Conservation (phyloP, 2,888 invertebrate genomes). For the Erebia epiphron region DNA sequence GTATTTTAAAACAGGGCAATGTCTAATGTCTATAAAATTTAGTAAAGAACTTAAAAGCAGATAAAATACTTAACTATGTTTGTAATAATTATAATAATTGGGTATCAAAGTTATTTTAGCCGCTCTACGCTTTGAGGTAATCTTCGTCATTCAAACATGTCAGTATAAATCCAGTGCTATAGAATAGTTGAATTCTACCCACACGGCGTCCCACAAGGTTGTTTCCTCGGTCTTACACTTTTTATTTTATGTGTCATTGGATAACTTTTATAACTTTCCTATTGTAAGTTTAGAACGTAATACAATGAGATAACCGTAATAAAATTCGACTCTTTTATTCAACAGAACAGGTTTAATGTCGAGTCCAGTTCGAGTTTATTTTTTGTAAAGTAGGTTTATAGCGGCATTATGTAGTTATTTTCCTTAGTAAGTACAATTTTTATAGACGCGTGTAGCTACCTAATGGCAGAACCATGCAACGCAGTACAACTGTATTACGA, state of each 20-base stretch:
- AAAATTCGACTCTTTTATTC: conserved; percentile 41
- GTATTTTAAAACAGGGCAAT: too few relatives aligned
- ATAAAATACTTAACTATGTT: too few relatives aligned
- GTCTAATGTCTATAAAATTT: too few relatives aligned
- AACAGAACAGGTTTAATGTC: conserved; percentile 16
- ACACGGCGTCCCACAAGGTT: conserved; percentile 62
- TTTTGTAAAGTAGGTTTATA: conserved; percentile 15
- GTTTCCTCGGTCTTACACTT: conserved; percentile 53
- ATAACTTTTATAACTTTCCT: conserved; percentile 13
- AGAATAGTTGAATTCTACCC: conserved; percentile 46
- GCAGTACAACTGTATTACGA: background rate
- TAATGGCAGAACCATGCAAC: background rate
- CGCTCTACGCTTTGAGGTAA: background rate
- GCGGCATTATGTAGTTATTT: conserved; percentile 3
- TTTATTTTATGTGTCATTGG: conserved; percentile 41
- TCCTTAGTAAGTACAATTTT: conserved; percentile 11
- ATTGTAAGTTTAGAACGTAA: conserved; percentile 20
- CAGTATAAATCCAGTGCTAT: conserved; percentile 40
- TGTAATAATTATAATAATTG: too few relatives aligned
- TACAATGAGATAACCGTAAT: conserved; percentile 41
- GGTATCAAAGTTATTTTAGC: background rate
- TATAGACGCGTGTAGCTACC: background rate
- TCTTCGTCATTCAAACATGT: conserved; percentile 46
- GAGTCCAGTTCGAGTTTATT: background rate
- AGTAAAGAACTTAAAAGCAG: too few relatives aligned